Evolutionary conservation across 2,797 vertebrate species (phyloP).

Genomic region (Taeniopygia guttata): DNA sequence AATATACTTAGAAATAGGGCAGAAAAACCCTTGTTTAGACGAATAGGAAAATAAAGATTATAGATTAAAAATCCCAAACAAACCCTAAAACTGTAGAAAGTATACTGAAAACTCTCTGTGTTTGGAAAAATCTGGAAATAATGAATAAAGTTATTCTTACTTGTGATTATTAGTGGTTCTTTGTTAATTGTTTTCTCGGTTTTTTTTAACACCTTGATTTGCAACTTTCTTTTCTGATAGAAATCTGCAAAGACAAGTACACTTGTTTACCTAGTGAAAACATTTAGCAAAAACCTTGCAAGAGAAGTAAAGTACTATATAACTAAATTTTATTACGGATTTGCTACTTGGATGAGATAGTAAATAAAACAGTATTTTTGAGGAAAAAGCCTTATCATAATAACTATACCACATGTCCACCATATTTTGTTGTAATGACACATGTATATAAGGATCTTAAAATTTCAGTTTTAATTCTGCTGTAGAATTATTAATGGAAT

Average conservation of each 20-base stretch:
- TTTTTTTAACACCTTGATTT: not conserved
- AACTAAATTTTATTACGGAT: not conserved
- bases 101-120: not conserved
- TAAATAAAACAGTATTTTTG: not conserved
- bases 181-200: not conserved
- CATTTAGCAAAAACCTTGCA: not conserved
- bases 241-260: not conserved
- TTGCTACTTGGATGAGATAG: not conserved
- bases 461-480: not conserved
- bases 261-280: not conserved
- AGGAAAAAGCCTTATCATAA: accelerated
- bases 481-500: not conserved
- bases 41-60: not conserved
- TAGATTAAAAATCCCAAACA: not conserved
- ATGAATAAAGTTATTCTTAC: not conserved
- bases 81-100: not conserved
- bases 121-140: not conserved
- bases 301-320: not conserved
- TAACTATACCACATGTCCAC: not conserved
- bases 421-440: not conserved
- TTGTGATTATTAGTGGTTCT: not conserved
- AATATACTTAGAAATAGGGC: not conserved
- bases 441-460: not conserved
- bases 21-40: not conserved
- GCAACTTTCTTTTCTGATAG: not conserved